phyloP scores from a whole-genome alignment of 30 jellyfish, hydroid and myxozoan genomes.

The Aurelia coerulea region DNA sequence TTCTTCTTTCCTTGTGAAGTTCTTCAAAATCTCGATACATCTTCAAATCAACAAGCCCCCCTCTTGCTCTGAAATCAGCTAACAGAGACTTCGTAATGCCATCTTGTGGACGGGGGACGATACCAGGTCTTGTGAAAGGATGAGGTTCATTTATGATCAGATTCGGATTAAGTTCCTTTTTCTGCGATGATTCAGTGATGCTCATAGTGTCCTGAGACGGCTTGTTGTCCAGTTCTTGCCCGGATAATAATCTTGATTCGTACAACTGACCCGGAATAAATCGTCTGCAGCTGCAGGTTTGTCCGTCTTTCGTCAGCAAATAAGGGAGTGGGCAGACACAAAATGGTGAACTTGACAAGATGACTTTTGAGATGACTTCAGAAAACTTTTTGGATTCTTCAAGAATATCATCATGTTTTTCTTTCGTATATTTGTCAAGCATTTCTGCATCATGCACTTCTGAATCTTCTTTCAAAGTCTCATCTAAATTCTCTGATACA shows the following conservation, averaged over 20 bases:
- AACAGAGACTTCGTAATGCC: conserved; percentile 33
- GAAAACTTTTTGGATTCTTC: conserved; percentile 66
- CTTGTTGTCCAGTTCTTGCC: conserved; percentile 5
- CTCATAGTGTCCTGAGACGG: neutral
- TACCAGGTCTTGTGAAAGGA: conserved; percentile 81
- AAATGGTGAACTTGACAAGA: conserved; percentile 93
- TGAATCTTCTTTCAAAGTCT: neutral
- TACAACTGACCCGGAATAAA: conserved; percentile 84
- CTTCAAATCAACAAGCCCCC: conserved; percentile 89
- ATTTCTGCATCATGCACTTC: conserved; percentile 21
- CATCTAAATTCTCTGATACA: neutral
- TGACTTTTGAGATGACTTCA: conserved; percentile 32
- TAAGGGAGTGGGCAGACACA: conserved; percentile 83
- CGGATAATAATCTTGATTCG: conserved; percentile 74
- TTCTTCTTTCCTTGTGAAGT: conserved; percentile 47
- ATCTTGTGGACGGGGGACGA: conserved; percentile 73
- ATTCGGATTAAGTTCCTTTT: conserved; percentile 45
- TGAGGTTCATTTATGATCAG: conserved; percentile 79
- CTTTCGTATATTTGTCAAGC: conserved; percentile 6
- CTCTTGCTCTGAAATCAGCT: conserved; percentile 95
- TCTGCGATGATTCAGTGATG: conserved; percentile 5
- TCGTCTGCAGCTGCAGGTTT: conserved; percentile 66
- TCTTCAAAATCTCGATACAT: conserved; percentile 82
- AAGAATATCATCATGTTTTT: conserved; percentile 46
- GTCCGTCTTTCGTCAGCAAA: conserved; percentile 84